Evolutionary conservation across 1,140 invertebrate genomes (phyloP).

Genomic region (Drosophila micromelanica): DNA sequence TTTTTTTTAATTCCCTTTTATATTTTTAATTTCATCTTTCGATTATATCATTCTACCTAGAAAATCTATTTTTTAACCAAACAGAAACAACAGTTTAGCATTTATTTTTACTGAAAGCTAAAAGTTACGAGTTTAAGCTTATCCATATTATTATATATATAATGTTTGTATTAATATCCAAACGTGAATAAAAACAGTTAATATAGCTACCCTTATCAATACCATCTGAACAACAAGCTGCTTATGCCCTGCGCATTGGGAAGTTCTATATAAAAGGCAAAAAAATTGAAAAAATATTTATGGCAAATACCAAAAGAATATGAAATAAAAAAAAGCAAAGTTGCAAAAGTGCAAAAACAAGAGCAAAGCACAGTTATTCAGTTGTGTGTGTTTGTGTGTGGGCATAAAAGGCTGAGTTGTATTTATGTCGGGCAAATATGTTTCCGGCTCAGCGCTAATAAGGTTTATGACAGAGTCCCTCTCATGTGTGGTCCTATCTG

Average conservation of each 20-base stretch:
- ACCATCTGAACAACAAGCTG: constrained; percentile 11
- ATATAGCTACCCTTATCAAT: background rate
- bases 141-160: background rate
- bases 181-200: background rate
- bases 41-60: background rate
- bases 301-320: constrained; percentile 43
- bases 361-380: constrained; percentile 19
- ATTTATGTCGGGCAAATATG: constrained; percentile 81
- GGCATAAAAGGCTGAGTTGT: constrained; percentile 63
- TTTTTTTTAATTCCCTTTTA: too few relatives aligned
- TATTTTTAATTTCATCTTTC: background rate
- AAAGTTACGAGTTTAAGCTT: too few relatives aligned
- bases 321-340: constrained; percentile 41
- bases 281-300: constrained; percentile 34
- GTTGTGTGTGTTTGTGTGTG: constrained; percentile 1
- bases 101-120: background rate
- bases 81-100: background rate
- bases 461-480: constrained; percentile 68
- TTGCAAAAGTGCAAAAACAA: constrained; percentile 79
- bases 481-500: constrained; percentile 21
- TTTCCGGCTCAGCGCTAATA: constrained; percentile 80
- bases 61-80: background rate
- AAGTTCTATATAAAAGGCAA: constrained; percentile 28
- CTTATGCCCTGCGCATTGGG: constrained; percentile 18
- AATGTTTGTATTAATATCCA: background rate